Percentiles rank a stretch among this genome's conserved stretches.
These are phyloP conservation scores for Campylorhamphus procurvoides DNA, from an alignment of 2,113 vertebrate genomes.

Conservation along the genomic window DNA sequence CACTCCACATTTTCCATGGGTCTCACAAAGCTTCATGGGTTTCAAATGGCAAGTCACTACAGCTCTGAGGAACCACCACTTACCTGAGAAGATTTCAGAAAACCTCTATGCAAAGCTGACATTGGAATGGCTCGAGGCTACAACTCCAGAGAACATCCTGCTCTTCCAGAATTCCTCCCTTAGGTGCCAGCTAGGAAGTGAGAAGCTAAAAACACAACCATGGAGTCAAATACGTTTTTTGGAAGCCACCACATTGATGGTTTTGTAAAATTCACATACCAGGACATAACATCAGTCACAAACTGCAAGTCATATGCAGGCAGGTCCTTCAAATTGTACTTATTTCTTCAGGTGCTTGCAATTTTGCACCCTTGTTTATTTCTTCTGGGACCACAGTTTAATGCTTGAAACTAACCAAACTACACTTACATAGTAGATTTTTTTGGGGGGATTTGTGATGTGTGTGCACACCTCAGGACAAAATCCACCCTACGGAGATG, in stretches of 20 bases:
- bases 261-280: neutral
- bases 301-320: neutral
- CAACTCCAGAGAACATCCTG: neutral
- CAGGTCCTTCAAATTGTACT: neutral
- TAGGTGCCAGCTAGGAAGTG: neutral
- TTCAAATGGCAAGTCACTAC: neutral
- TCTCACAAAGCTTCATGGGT: neutral
- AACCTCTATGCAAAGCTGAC: neutral
- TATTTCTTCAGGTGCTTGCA: neutral
- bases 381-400: neutral
- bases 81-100: neutral
- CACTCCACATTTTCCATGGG: rapidly evolving
- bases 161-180: neutral
- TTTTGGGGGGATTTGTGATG: neutral
- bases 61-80: neutral
- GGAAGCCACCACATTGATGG: neutral
- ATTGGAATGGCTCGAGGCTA: neutral
- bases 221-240: neutral
- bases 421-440: neutral
- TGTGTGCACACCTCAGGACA: neutral
- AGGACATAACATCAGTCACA: neutral
- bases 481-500: neutral
- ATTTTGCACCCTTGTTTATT: neutral
- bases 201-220: neutral
- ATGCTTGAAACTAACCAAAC: neutral